phyloP scores from a whole-genome alignment of 2,888 invertebrate species.

The Cynaeus angustus region DNA sequence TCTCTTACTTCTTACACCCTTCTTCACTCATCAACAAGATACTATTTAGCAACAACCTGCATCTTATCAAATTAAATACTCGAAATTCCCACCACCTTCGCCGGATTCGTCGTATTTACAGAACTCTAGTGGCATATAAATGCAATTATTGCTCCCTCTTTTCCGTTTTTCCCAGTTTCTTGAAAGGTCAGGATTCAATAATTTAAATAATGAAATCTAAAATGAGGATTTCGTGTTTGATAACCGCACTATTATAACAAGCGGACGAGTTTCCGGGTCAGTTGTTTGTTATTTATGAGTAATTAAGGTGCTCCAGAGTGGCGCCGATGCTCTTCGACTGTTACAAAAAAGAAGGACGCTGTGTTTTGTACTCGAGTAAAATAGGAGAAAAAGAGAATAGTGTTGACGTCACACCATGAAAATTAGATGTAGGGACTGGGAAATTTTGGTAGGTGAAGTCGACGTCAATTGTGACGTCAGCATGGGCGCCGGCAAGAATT shows the following conservation, averaged over 20 bases:
- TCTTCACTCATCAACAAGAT: background rate
- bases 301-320: slow-evolving; percentile 37
- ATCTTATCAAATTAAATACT: slow-evolving; percentile 27
- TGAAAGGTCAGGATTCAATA: slow-evolving; percentile 1
- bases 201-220: slow-evolving; percentile 7
- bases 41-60: slow-evolving; percentile 2
- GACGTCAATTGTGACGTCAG: background rate
- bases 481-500: too few species aligned
- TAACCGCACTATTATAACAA: slow-evolving; percentile 12
- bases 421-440: background rate
- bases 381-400: background rate
- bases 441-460: background rate
- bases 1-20: slow-evolving; percentile 5
- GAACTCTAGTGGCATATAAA: slow-evolving; percentile 41
- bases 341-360: slow-evolving; percentile 21
- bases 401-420: background rate
- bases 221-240: slow-evolving; percentile 4
- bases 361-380: background rate
- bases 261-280: slow-evolving; percentile 17
- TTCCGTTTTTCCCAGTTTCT: slow-evolving; percentile 7
- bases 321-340: slow-evolving; percentile 26
- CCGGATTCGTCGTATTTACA: slow-evolving; percentile 40
- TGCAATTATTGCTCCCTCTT: slow-evolving; percentile 39
- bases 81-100: slow-evolving; percentile 20
- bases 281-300: slow-evolving; percentile 33